A percentile compares a stretch with the other conserved stretches of the same genome.
Conservation (phyloP, 2,888 invertebrate species). For the Phengaris arion region DNA sequence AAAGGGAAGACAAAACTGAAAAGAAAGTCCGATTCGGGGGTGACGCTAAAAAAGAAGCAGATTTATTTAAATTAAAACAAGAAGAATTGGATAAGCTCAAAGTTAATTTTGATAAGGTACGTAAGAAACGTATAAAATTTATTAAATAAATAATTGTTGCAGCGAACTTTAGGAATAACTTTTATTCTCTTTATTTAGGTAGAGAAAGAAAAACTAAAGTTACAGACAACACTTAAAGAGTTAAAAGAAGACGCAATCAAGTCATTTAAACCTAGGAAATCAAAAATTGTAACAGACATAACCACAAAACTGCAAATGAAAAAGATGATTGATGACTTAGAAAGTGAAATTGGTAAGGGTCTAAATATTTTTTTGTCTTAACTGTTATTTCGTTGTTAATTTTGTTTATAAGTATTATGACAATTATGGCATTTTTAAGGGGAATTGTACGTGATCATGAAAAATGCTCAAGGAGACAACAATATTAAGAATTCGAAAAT, state of each 20-base stretch:
- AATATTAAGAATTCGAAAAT: constrained; percentile 71
- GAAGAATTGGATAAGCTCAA: constrained; percentile 79
- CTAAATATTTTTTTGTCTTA: constrained; percentile 11
- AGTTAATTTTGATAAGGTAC: constrained; percentile 70
- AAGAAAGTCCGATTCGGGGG: constrained; percentile 73
- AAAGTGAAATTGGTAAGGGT: constrained; percentile 87
- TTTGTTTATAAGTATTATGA: no score
- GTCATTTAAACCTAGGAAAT: constrained; percentile 83
- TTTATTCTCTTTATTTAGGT: constrained; percentile 53
- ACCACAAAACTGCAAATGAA: constrained; percentile 87
- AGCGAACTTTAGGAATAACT: neutral
- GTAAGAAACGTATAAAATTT: neutral
- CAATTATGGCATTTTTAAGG: constrained; percentile 52
- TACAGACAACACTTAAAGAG: constrained; percentile 82
- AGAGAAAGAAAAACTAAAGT: constrained; percentile 83
- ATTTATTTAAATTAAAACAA: constrained; percentile 65
- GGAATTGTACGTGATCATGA: constrained; percentile 81
- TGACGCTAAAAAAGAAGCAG: constrained; percentile 67
- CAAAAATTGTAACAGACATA: constrained; percentile 86
- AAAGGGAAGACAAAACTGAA: constrained; percentile 73
- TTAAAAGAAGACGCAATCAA: constrained; percentile 83
- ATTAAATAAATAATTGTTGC: neutral
- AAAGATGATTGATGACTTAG: constrained; percentile 91
- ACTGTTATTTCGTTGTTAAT: neutral
- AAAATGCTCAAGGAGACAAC: constrained; percentile 78